A percentile compares a stretch with the other conserved stretches of the same genome.
Conservation (phyloP, 2,797 vertebrate species). For the Arctocebus calabarensis region DNA sequence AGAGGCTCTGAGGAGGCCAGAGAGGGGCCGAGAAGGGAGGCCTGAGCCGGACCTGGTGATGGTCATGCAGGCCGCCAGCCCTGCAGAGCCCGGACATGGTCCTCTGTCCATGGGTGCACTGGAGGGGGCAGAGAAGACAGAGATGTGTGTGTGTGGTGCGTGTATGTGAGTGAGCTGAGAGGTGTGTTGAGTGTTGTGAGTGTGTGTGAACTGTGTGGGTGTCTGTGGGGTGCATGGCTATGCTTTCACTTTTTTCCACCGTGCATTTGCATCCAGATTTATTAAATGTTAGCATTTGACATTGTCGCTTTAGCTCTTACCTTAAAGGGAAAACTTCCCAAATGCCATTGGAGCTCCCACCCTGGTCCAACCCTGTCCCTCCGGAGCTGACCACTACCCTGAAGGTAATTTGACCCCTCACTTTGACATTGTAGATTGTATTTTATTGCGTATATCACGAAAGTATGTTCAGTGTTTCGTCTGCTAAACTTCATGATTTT, state of each 20-base stretch:
- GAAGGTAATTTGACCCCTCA: fast-evolving
- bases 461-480: fast-evolving
- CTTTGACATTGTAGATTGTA: fast-evolving
- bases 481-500: not conserved
- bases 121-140: not conserved
- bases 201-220: too few relatives aligned
- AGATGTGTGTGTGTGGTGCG: too few relatives aligned
- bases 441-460: fast-evolving
- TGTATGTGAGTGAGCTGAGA: not conserved
- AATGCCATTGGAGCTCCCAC: fast-evolving
- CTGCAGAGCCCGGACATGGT: too few relatives aligned
- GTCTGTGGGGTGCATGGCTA: not conserved
- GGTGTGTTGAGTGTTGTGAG: not conserved
- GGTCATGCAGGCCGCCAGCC: too few relatives aligned
- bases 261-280: not conserved
- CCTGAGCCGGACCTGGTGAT: too few relatives aligned
- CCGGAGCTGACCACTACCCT: not conserved
- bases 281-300: not conserved
- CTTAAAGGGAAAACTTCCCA: not conserved
- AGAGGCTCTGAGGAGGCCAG: too few relatives aligned
- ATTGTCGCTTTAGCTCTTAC: not conserved
- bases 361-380: fast-evolving
- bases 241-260: not conserved
- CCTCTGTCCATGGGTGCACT: too few relatives aligned
- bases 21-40: not conserved